Base-by-base conservation (phyloP, 2,113 vertebrate genomes). In the Hyperopisus bebe region DNA sequence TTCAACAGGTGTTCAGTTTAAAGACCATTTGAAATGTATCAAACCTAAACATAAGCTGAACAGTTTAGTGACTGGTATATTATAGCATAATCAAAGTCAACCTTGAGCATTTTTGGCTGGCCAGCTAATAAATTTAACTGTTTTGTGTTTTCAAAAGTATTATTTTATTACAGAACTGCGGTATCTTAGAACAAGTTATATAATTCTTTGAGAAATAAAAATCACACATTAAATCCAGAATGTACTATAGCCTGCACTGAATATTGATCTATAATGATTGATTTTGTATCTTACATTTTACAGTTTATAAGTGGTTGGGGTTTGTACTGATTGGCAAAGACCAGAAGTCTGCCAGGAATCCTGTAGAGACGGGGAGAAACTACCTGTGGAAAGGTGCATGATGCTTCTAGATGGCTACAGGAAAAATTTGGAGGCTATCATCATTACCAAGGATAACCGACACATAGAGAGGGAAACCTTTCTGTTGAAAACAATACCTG, bases 361-460 rank as follows among this genome's bases (percentile, higher is more conserved):
- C 46, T 46, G 7, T 8, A 8, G 46, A 90, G 89, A 88, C 86
- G 42, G 62, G 62, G 17, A 55, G 84, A 87, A 90, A 74, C 17
- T 50, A 50, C 89, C 84, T 87, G 58, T 44, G 21, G 58, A 90
- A 17, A 87, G 53, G 47, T 31, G 53, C 48, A 31, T 86, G 55
- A 90, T 27, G 31, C 53, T 87, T 86, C 24, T n/a, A 62, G 24
- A n/a, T 58, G 21, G 53, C 11, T 58, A 85, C 48, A 53, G 46
- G 51, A 89, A 86, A 85, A n/a, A 39, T 66, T 90, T 86, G 47
- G n/a, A 86, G 51, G 48, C 89, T 51, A 74, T 84, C 51, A 89
- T 84, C 48, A 50, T 24, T 85, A 51, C 17, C 53, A 86, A 86
- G 39, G 51, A 83, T 53, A 86, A 90, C 42, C n/a, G 70, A 66